phyloP scores from a whole-genome alignment of 2,888 invertebrate genomes.

The Pristionchus entomophagus region DNA sequence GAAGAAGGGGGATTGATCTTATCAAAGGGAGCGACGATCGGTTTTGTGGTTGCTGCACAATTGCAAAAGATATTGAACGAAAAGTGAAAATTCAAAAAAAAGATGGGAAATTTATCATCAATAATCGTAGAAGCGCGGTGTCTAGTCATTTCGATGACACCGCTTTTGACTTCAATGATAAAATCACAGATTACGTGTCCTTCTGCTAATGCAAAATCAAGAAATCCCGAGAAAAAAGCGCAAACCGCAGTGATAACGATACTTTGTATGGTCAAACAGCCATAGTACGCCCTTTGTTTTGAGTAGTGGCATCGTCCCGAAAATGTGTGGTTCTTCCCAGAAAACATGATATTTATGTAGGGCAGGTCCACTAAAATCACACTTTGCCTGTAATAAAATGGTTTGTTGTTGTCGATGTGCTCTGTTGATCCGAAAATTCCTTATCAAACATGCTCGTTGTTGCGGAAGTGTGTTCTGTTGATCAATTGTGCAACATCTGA shows the following conservation, averaged over 20 bases:
- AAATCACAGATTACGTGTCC: not conserved
- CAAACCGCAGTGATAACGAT: no score
- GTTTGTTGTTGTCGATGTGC: no score
- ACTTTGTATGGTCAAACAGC: no score
- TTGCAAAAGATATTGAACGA: not conserved
- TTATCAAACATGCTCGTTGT: not conserved
- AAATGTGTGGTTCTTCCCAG: not conserved
- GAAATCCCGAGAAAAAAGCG: no score
- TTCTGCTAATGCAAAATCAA: not conserved
- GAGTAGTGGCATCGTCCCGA: not conserved
- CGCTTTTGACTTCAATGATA: not conserved
- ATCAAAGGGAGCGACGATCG: not conserved
- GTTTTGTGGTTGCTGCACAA: not conserved
- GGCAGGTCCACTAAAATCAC: no score
- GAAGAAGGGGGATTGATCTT: not conserved
- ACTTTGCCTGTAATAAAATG: no score
- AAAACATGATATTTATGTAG: no score
- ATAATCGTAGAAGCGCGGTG: not conserved
- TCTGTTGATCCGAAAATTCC: not conserved
- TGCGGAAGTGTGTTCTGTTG: not conserved
- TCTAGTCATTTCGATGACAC: not conserved
- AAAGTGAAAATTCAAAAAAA: not conserved
- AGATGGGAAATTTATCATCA: not conserved
- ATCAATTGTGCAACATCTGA: not conserved
- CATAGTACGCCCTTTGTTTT: not conserved